phyloP scores from a whole-genome alignment of 2,113 vertebrate species.

The Henicopernis longicauda region DNA sequence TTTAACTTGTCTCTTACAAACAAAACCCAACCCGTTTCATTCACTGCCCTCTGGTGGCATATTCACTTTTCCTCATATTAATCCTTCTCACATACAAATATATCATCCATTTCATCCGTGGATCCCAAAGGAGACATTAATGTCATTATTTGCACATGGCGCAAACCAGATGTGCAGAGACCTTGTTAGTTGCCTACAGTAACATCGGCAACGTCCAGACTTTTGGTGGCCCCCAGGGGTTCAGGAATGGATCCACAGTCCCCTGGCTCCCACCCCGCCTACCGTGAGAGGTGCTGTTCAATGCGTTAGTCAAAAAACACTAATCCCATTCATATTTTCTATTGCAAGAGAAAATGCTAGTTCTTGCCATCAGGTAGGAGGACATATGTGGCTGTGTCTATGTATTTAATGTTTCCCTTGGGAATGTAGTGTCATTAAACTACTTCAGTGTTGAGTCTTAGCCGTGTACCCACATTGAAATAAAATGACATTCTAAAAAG shows the following conservation, averaged over 20 bases:
- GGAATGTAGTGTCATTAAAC: background rate
- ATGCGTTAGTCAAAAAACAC: background rate
- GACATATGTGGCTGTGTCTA: background rate
- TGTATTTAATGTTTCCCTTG: background rate
- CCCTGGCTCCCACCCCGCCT: background rate
- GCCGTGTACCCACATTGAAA: background rate
- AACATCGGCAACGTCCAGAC: rapidly evolving
- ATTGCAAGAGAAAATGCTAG: background rate
- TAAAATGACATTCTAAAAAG: background rate
- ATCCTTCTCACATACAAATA: background rate
- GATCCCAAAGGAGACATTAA: background rate
- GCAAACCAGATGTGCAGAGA: background rate
- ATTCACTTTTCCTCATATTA: background rate
- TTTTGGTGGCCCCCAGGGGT: background rate
- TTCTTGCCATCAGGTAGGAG: background rate
- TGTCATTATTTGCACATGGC: background rate
- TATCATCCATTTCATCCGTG: background rate
- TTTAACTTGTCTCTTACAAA: background rate
- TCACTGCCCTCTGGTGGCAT: background rate
- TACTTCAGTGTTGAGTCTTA: background rate
- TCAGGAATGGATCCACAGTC: background rate
- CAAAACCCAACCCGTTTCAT: background rate
- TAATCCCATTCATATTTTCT: background rate
- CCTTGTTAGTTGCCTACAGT: background rate
- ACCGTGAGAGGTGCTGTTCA: background rate